A percentile compares a stretch with the other conserved stretches of the same genome.
These are phyloP conservation scores for Ptyas mucosa DNA, from an alignment of 2,113 vertebrate genomes.

Conservation along the genomic window DNA sequence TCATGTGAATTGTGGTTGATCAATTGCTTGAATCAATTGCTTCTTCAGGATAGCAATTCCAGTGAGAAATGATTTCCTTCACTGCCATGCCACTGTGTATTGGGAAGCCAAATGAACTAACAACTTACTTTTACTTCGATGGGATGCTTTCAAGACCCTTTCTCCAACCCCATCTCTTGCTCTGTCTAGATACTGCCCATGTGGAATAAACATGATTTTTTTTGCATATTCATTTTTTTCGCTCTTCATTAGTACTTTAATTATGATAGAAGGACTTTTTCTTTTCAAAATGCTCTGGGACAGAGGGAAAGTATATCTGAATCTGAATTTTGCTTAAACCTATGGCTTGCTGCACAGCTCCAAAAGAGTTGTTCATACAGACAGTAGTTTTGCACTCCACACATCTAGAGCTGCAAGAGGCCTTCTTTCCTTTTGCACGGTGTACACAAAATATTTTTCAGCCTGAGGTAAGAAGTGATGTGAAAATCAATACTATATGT, in stretches of 20 bases:
- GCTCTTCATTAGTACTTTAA: not conserved
- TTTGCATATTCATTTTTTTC: not conserved
- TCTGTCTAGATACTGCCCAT: not conserved
- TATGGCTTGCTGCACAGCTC: not conserved
- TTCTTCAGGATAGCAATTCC: not conserved
- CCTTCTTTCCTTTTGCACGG: not conserved
- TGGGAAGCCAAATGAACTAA: not conserved
- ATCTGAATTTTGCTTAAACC: not conserved
- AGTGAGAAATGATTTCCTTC: not conserved
- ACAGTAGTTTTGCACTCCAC: not conserved
- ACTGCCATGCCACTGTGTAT: not conserved
- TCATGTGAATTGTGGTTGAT: not conserved
- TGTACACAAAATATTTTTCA: slow-evolving; percentile 50
- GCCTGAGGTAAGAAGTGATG: slow-evolving; percentile 22
- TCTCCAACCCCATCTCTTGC: no score
- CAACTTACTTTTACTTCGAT: not conserved
- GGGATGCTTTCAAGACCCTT: not conserved
- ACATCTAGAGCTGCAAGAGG: slow-evolving; percentile 52
- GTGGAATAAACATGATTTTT: not conserved
- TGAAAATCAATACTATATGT: slow-evolving; percentile 56
- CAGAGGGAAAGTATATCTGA: not conserved
- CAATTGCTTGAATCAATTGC: not conserved
- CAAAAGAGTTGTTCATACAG: not conserved
- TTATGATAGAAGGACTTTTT: not conserved
- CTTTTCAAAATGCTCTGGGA: not conserved